Evolutionary conservation across 2,113 vertebrate genomes (phyloP), one percentile per base, ranked within the genome.

Genomic region (Callipepla squamata): DNA sequence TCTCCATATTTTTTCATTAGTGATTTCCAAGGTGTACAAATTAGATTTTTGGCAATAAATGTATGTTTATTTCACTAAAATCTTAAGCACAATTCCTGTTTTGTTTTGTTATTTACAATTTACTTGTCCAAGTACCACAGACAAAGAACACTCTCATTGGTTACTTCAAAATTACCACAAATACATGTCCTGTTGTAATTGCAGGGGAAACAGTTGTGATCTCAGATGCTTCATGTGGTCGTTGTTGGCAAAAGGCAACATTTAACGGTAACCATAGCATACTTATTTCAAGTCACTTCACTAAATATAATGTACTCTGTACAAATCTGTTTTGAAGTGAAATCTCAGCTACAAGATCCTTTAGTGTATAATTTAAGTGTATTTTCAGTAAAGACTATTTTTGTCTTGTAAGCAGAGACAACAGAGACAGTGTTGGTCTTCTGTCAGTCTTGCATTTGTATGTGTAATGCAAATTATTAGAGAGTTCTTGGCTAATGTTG

Each of bases 351-450:
- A 89, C 55, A 77, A 78, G 34, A 2, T 77, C 55, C 11, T 70
- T 57, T 63, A 87, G 55, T 47, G 17, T 92, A 47, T 91, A 93
- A 93, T 95, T 93, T 91, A 77, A 62, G 69, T 47, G 59, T 83
- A 95, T 95, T 94, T 96, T 91, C 85, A 91, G 91, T 77, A 74
- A 94, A 91, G 22, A 80, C 14, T 85, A 67, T 74, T 87, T 95
- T 83, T 74, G 25, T 15, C 51, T 63, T 74, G 28, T 23, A 90
- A 91, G 78, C 42, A 79, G 23, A 85, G n/a, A 63, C 50, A 70
- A 22, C 42, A 79, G 23, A 85, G n/a, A 63, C 50, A 70, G 25
- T 55, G 21, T 44, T 79, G 21, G 38, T 53, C 30, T 81, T 92
- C 47, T 45, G 3, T 70, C 73, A 68, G 50, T 59, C 38, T 42